Conservation (phyloP, 2,888 invertebrate species). For the Geotrupes spiniger region DNA sequence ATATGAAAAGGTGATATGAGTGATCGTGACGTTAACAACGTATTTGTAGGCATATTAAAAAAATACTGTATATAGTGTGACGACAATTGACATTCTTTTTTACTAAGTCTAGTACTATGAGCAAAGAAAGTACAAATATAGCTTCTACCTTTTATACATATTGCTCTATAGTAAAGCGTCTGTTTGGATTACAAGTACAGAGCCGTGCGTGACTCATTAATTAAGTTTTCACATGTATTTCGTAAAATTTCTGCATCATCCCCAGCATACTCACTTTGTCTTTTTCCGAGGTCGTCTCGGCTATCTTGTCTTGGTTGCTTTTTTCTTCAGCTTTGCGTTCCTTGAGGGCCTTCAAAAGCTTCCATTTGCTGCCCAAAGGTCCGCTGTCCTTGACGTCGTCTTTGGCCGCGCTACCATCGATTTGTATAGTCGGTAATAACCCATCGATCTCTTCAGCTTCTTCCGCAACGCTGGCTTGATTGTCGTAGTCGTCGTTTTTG, state of each 20-base stretch:
- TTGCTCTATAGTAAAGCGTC: too few species aligned
- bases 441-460: constrained; percentile 41
- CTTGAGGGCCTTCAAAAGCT: constrained; percentile 82
- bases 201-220: constrained; percentile 5
- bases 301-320: constrained; percentile 65
- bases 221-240: constrained; percentile 65
- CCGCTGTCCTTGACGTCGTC: constrained; percentile 44
- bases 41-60: too few species aligned
- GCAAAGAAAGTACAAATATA: too few species aligned
- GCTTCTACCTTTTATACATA: too few species aligned
- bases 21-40: too few species aligned
- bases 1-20: too few species aligned
- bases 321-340: constrained; percentile 88
- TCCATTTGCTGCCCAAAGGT: constrained; percentile 83
- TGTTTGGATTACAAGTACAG: neutral
- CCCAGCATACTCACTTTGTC: constrained; percentile 71
- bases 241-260: constrained; percentile 66
- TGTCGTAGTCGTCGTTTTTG: constrained; percentile 13
- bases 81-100: too few species aligned
- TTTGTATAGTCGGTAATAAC: constrained; percentile 54
- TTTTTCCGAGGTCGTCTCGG: constrained; percentile 63
- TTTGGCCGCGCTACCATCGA: constrained; percentile 48
- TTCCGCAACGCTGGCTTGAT: constrained; percentile 23
- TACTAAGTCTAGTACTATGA: too few species aligned
- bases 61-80: too few species aligned